phyloP scores from a whole-genome alignment of 2,797 vertebrate genomes.

The Enoplosus armatus region DNA sequence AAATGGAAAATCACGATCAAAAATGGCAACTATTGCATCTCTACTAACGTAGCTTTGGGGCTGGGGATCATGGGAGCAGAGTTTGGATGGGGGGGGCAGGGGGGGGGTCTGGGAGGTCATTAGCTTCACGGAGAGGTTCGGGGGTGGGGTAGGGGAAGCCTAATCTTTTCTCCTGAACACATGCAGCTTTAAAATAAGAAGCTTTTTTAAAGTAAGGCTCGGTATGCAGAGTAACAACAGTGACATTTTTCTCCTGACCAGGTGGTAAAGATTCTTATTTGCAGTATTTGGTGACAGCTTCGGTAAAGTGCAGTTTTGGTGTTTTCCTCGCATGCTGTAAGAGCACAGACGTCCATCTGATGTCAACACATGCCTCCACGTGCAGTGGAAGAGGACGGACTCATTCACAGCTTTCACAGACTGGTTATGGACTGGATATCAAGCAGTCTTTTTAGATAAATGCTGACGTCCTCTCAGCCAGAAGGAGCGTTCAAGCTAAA shows the following conservation, averaged over 20 bases:
- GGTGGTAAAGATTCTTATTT: neutral
- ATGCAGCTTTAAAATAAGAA: conserved; percentile 35
- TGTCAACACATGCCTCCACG: neutral
- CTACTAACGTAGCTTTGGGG: neutral
- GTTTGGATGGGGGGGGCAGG: neutral
- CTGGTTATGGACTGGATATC: neutral
- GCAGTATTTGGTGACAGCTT: neutral
- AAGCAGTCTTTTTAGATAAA: neutral
- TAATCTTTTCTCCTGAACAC: conserved; percentile 22
- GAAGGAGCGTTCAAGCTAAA: neutral
- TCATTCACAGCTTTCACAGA: neutral
- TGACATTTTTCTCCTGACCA: neutral
- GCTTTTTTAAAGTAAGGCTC: neutral
- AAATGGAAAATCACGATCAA: neutral
- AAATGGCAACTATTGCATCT: neutral
- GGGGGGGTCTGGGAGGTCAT: neutral
- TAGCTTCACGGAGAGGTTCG: conserved; percentile 1
- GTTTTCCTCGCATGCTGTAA: neutral
- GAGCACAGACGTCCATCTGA: too few species aligned
- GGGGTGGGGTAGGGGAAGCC: neutral
- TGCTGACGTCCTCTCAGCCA: neutral
- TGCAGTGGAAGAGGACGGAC: neutral
- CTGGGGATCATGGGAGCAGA: neutral
- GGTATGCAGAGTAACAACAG: neutral
- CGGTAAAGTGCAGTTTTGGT: too few species aligned